Base-by-base conservation (phyloP, 2,888 invertebrate genomes). In the Oligia strigilis region DNA sequence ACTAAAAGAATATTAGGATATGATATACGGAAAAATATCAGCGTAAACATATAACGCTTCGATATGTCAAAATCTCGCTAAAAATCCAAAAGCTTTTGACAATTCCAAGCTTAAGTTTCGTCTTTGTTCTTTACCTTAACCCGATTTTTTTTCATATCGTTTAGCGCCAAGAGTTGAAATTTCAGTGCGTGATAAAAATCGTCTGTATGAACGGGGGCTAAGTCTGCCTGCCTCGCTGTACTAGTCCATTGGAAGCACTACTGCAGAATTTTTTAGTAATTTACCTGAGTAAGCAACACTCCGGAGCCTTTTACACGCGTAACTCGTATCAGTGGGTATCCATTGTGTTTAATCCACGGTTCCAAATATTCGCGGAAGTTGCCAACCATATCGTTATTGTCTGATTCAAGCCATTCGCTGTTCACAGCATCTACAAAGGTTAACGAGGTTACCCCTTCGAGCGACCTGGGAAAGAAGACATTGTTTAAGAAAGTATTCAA, bases 291-390 rank as follows among this genome's bases (percentile, higher is more conserved):
- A 8, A 97, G 77, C 13, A 92, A 79, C 0, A 96, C 92, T 14
- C 94, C 94, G 19, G 43, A 52, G 2, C 93, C 92, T 75, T 91
- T 92, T 19, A 92, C 87, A 2, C 92, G 70, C 6, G 91, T 88
- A 13, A 96, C 94, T 36, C 92, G 91, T 2, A 97, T 73, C 2
- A 95, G 74, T 1, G 97, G 96, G 64, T 94, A 96, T 0, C 95
- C 96, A n/a, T 87, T 91, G 2, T 82, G 90, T 11, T 83, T 29
- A 0, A 94, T 85, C 94, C 96, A 97, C 0, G 93, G 92, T 4
- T 92, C 87, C 6, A 96, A 65, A 73, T 91, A 95, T 0, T 92
- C 94, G 1, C 73, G 88, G 0, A 96, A 71, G 11, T 94, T 86
- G 0, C 80, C 90, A 1, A 95, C 85, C 0, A 89, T 75, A 0